phyloP scores from a whole-genome alignment of 2,797 vertebrate genomes.

The Rhinichthys osculus region DNA sequence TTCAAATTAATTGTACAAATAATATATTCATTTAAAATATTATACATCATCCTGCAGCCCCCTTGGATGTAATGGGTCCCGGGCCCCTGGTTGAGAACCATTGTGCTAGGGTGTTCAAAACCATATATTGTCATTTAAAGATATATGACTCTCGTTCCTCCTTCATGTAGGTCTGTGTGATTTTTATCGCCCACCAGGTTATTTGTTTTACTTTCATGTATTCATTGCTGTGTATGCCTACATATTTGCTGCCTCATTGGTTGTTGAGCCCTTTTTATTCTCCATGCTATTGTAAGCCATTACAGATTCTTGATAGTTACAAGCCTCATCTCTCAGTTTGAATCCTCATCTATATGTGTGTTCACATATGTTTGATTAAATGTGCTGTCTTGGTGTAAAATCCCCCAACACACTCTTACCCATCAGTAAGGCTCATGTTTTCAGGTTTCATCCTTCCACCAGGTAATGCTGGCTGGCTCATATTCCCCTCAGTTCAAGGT shows the following conservation, averaged over 20 bases:
- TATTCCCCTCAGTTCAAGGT: not conserved
- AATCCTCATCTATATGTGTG: conserved; percentile 1
- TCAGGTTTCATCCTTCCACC: not conserved
- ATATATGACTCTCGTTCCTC: not conserved
- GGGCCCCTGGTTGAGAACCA: too few relatives aligned
- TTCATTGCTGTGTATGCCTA: not conserved
- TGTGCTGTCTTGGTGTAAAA: not conserved
- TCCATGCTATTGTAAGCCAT: not conserved
- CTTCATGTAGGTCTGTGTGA: not conserved
- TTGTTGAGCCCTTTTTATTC: not conserved
- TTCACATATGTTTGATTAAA: conserved; percentile 9
- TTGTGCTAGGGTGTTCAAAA: not conserved
- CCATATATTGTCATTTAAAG: not conserved
- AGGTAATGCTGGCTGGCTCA: not conserved
- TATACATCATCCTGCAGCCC: too few relatives aligned
- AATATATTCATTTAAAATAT: too few relatives aligned
- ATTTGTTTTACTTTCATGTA: not conserved
- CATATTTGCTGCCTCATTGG: not conserved
- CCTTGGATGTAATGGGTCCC: too few relatives aligned
- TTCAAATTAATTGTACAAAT: too few relatives aligned
- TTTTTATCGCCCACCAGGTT: not conserved
- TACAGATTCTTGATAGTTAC: not conserved
- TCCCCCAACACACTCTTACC: not conserved
- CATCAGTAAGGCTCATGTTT: not conserved
- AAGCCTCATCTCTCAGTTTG: conserved; percentile 1